A percentile compares a stretch with the other conserved stretches of the same genome.
Evolutionary conservation across 2,888 invertebrate species (phyloP).

Genomic region (Steinernema hermaphroditum): DNA sequence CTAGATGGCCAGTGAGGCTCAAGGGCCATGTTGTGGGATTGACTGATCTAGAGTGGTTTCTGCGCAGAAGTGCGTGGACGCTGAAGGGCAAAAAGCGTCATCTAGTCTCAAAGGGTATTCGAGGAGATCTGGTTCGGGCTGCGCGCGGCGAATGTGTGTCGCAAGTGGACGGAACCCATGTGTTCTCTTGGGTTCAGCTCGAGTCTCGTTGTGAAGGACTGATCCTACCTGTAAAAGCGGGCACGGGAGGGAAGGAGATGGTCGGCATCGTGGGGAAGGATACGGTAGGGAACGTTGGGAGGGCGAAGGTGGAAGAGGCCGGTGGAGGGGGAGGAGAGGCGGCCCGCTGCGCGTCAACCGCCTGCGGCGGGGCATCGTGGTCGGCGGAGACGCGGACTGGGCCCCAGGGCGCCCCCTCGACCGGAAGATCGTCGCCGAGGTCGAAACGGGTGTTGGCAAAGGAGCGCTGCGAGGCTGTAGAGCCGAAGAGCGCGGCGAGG

Average conservation of each 20-base stretch:
- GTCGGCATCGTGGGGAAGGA: conserved; percentile 27
- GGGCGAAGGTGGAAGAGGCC: neutral
- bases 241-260: conserved; percentile 31
- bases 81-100: no score
- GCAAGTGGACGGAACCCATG: no score
- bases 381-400: neutral
- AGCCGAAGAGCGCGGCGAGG: neutral
- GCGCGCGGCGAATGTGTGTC: no score
- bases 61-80: no score
- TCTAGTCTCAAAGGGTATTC: no score
- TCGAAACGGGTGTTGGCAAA: conserved; percentile 51
- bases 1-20: no score
- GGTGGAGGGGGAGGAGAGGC: neutral
- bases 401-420: conserved; percentile 41
- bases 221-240: conserved; percentile 16
- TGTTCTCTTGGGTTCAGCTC: no score
- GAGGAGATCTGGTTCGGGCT: no score
- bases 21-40: no score
- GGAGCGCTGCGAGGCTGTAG: conserved; percentile 36
- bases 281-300: conserved; percentile 7
- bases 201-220: no score
- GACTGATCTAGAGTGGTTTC: no score
- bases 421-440: conserved; percentile 45
- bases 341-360: neutral
- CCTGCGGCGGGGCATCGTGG: conserved; percentile 13